Evolutionary conservation across 2,113 vertebrate genomes (phyloP).

Genomic region (Thymallus thymallus): DNA sequence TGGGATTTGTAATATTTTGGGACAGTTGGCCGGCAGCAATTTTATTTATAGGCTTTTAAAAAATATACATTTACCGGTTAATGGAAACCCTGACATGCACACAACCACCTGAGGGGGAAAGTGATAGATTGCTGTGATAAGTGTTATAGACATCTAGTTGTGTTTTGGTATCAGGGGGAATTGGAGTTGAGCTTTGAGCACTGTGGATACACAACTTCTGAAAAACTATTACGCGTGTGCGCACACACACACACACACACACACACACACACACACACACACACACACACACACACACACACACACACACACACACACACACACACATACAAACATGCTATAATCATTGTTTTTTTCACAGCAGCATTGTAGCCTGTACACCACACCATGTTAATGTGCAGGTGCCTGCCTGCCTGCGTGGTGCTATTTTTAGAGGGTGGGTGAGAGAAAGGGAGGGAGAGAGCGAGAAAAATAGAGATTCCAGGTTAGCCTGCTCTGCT

Average conservation of each 20-base stretch:
- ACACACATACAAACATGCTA: background rate
- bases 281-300: background rate
- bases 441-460: slow-evolving; percentile 34
- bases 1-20: too few relatives aligned
- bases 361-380: background rate
- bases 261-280: background rate
- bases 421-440: slow-evolving; percentile 8
- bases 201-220: background rate
- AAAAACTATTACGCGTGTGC: background rate
- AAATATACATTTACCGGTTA: background rate
- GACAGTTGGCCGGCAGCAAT: too few relatives aligned
- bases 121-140: too few relatives aligned
- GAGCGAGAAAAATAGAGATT: background rate
- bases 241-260: slow-evolving; percentile 7
- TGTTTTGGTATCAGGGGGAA: too few relatives aligned
- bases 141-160: too few relatives aligned
- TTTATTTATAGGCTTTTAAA: too few relatives aligned
- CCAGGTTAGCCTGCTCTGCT: slow-evolving; percentile 40
- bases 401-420: too few relatives aligned
- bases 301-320: slow-evolving; percentile 7
- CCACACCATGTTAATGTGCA: background rate
- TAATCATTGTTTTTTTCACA: background rate
- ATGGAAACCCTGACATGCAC: background rate
- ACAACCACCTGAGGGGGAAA: background rate
- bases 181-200: background rate